Evolutionary conservation across 2,113 vertebrate species (phyloP).

Genomic region (Ciconia maguari): DNA sequence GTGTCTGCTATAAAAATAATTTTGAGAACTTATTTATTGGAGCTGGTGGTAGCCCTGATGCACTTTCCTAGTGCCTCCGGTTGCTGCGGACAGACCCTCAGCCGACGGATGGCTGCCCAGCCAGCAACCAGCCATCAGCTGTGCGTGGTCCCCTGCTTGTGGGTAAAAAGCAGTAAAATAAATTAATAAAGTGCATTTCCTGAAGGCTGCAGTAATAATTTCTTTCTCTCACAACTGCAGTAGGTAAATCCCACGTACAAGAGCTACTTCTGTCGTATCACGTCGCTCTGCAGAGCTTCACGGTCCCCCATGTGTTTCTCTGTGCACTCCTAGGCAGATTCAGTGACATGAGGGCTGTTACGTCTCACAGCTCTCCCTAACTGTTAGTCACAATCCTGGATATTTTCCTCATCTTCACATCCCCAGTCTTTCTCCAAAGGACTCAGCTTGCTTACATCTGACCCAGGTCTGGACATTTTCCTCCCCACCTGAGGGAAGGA

Average conservation of each 20-base stretch:
- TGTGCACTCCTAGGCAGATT: neutral
- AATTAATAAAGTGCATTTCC: neutral
- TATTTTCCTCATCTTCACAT: neutral
- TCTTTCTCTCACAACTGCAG: neutral
- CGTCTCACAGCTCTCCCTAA: neutral
- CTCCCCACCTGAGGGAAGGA: neutral
- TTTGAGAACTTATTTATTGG: neutral
- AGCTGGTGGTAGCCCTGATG: neutral
- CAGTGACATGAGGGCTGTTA: neutral
- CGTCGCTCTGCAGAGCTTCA: neutral
- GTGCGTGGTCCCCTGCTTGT: neutral
- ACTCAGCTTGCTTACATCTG: neutral
- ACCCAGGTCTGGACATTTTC: neutral
- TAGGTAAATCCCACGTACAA: neutral
- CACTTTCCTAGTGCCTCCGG: neutral
- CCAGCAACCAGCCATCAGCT: neutral
- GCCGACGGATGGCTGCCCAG: fast-evolving
- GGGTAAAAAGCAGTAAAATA: neutral
- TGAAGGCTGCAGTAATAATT: neutral
- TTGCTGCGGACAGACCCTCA: neutral
- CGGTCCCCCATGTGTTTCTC: neutral
- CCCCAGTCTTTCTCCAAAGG: neutral
- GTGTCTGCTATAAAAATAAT: neutral
- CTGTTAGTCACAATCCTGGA: neutral
- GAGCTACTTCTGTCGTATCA: neutral